A percentile compares a stretch with the other conserved stretches of the same genome.
Conservation (phyloP, 37 sponge, comb jelly and placozoan species). For the Lycopodina hypogea region DNA sequence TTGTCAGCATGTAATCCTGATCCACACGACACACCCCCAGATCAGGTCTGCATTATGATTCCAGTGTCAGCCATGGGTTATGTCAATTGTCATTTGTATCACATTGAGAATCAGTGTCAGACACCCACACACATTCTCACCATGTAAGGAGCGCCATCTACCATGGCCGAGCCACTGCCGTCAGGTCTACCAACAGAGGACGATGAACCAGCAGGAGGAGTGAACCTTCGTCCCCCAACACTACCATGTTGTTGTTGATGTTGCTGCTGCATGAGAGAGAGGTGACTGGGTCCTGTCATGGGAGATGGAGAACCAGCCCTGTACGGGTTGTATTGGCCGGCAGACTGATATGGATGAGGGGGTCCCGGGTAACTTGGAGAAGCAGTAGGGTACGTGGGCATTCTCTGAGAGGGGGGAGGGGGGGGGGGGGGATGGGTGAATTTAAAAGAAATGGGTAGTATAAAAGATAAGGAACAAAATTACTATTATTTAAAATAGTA, state of each 20-base stretch:
- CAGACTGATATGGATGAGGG: slow-evolving; percentile 10
- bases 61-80: too few relatives aligned
- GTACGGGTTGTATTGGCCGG: slow-evolving; percentile 6
- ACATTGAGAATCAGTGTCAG: too few relatives aligned
- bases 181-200: not conserved
- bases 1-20: too few relatives aligned
- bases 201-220: not conserved
- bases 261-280: not conserved
- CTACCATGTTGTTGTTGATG: not conserved
- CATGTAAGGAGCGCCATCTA: not conserved
- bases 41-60: too few relatives aligned
- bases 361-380: slow-evolving; percentile 12
- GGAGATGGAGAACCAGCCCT: slow-evolving; percentile 14
- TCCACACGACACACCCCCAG: too few relatives aligned
- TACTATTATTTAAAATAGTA: too few relatives aligned
- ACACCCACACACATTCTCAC: not conserved
- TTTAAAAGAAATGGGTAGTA: not conserved
- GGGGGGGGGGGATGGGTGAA: not conserved
- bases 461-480: too few relatives aligned
- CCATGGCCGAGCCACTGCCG: not conserved
- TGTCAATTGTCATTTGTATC: too few relatives aligned
- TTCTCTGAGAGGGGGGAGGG: not conserved
- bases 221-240: not conserved
- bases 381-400: not conserved
- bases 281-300: slow-evolving; percentile 4